Evolutionary conservation across 2,888 invertebrate genomes (phyloP), one percentile per base, ranked within the genome.

Genomic region (Glomeris marginata): DNA sequence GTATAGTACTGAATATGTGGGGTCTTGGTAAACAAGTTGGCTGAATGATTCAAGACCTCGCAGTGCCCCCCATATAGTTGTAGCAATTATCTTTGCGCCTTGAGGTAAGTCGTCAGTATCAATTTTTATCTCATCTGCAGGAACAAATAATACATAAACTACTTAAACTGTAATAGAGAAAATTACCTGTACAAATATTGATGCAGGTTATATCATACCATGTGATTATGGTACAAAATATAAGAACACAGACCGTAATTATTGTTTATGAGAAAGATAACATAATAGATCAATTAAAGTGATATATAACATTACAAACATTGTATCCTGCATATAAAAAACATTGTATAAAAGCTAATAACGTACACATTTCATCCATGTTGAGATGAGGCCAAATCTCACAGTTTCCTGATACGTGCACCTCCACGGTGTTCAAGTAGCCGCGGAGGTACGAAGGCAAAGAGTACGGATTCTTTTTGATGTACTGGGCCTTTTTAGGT

Each of bases 1-100:
- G 28, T 28, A 28, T 28, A 28, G 28, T 28, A 28, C 28, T 8
- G 28, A 28, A 28, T 28, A 28, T 28, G 28, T 28, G 28, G 28
- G 28, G 28, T 28, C 28, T 28, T 65, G 58, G 58, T 72, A 71
- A 28, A 84, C 66, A 13, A 88, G 67, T 61, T 92, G 92, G 2
- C 81, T 77, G 64, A 90, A 84, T 0, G 86, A 81, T 67, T 92
- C 91, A 56, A 94, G 69, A 1, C 86, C 92, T 59, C 87, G 72
- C 38, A 92, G 64, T 45, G 81, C 73, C 35, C 91, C 91, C 91
- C 91, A 92, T 56, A 86, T 70, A 2, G 78, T 75, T 16, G 65
- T 59, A 40, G 70, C 63, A 18, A 58, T 55, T 18, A 72, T 55
- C 18, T 58, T 34, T 2, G 62, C 66, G 8, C 4, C 28, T 8